These are phyloP conservation scores for Chiloscyllium plagiosum DNA, from an alignment of 2,113 vertebrate species.

Conservation along the genomic window DNA sequence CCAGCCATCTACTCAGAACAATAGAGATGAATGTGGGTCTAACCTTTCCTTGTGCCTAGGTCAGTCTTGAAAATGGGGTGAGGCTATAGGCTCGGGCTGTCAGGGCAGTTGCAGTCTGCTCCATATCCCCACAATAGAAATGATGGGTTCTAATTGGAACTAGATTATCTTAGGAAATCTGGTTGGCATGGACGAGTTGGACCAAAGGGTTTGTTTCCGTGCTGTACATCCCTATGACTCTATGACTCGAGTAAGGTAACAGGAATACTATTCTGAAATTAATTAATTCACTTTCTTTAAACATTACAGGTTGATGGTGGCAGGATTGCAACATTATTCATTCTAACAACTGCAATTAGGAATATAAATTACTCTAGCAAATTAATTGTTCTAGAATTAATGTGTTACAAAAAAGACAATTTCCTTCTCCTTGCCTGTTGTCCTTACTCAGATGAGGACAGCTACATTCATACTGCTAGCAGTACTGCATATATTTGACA, in stretches of 20 bases:
- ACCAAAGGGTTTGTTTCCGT: no score
- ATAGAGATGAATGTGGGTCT: neutral
- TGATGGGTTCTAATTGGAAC: no score
- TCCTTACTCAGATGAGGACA: neutral
- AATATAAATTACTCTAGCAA: slow-evolving; percentile 7
- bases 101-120: neutral
- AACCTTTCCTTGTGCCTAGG: neutral
- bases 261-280: neutral
- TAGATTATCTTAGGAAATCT: no score
- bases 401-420: neutral
- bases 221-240: no score
- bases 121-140: neutral
- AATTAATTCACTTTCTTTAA: neutral
- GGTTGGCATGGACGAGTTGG: no score
- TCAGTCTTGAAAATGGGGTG: neutral
- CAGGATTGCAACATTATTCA: neutral
- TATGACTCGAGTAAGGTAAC: neutral
- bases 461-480: neutral
- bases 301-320: neutral
- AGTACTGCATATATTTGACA: neutral
- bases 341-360: neutral
- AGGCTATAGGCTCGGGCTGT: neutral
- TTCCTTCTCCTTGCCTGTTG: neutral
- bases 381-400: neutral
- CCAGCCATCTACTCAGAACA: neutral